Percentiles rank a stretch among this genome's conserved stretches.
Evolutionary conservation across 2,113 vertebrate species (phyloP).

Genomic region (Lycaon pictus): DNA sequence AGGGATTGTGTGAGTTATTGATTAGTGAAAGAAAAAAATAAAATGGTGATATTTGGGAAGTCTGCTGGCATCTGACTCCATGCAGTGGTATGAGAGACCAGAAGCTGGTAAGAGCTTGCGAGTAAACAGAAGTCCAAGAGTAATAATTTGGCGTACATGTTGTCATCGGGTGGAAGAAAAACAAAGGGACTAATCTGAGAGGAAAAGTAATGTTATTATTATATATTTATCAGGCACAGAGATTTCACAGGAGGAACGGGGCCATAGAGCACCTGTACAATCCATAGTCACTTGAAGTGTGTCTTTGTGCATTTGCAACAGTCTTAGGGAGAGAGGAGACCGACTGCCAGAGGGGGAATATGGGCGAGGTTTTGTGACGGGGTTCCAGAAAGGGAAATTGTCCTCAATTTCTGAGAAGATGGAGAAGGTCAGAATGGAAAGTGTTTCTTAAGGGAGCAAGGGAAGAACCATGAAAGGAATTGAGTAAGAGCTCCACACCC

Average conservation of each 20-base stretch:
- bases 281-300: background rate
- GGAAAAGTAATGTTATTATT: background rate
- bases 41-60: constrained; percentile 13
- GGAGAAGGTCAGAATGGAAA: background rate
- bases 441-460: background rate
- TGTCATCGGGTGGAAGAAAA: background rate
- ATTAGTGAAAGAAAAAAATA: background rate
- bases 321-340: background rate
- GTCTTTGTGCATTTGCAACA: background rate
- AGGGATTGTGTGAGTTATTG: background rate
- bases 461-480: background rate
- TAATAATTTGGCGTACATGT: background rate
- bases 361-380: background rate
- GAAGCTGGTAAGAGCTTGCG: background rate
- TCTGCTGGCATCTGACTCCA: background rate
- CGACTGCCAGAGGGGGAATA: background rate
- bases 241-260: background rate
- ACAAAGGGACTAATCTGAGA: background rate
- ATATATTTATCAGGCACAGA: background rate
- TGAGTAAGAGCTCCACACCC: background rate
- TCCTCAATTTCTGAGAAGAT: background rate
- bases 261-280: background rate
- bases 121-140: background rate
- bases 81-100: background rate
- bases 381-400: background rate